Evolutionary conservation across 2,888 invertebrate genomes (phyloP).

Genomic region (Nemotelus pantherinus): DNA sequence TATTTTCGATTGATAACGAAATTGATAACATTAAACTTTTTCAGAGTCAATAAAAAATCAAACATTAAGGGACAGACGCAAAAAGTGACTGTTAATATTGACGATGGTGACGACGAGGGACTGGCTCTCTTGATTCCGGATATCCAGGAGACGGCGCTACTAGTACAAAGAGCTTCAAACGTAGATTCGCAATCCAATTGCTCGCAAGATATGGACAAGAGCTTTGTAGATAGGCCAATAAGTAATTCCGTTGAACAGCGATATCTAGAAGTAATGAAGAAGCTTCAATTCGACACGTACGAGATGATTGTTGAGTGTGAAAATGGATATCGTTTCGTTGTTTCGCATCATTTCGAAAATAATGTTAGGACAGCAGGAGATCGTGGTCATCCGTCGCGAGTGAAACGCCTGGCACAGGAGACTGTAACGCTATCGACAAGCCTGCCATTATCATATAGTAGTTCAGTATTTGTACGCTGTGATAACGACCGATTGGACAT

Average conservation of each 20-base stretch:
- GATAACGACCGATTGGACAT: slow-evolving; percentile 93
- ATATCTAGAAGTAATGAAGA: slow-evolving; percentile 88
- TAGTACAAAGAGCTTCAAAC: slow-evolving; percentile 63
- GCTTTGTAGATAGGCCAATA: slow-evolving; percentile 65
- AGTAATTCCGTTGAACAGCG: slow-evolving; percentile 74
- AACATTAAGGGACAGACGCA: slow-evolving; percentile 64
- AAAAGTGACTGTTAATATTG: slow-evolving; percentile 65
- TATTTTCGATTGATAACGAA: slow-evolving; percentile 44
- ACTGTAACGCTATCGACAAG: slow-evolving; percentile 92
- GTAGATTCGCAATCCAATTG: slow-evolving; percentile 59
- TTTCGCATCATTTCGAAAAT: slow-evolving; percentile 90
- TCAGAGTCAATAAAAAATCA: slow-evolving; percentile 72
- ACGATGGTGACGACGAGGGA: slow-evolving; percentile 89
- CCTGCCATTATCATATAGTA: slow-evolving; percentile 90
- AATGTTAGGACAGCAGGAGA: slow-evolving; percentile 88
- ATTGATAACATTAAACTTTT: neutral
- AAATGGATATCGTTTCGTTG: slow-evolving; percentile 81
- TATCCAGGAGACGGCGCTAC: slow-evolving; percentile 73
- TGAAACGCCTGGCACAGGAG: slow-evolving; percentile 93
- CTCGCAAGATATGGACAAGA: slow-evolving; percentile 52
- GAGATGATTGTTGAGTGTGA: slow-evolving; percentile 89
- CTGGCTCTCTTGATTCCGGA: slow-evolving; percentile 89
- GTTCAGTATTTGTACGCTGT: slow-evolving; percentile 94
- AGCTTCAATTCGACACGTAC: slow-evolving; percentile 89
- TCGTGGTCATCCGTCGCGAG: slow-evolving; percentile 84